Evolutionary conservation across 2,113 vertebrate species (phyloP).

Genomic region (Petaurus breviceps): DNA sequence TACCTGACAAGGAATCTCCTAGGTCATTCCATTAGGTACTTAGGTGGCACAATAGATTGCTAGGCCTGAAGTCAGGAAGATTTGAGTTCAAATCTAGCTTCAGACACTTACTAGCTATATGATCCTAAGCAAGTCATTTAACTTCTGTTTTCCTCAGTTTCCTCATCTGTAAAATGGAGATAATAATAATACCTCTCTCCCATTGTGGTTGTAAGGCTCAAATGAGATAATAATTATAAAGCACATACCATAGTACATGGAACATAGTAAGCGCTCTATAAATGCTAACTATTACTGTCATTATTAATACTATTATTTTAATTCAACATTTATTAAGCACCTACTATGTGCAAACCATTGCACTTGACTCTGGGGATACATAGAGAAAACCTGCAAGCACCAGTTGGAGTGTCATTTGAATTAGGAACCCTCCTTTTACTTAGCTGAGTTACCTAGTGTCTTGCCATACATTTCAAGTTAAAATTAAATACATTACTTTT

Average conservation of each 20-base stretch:
- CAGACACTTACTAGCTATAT: neutral
- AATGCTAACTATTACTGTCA: neutral
- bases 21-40: neutral
- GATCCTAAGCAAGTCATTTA: neutral
- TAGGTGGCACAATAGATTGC: neutral
- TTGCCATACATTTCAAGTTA: conserved; percentile 51
- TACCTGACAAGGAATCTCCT: neutral
- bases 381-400: neutral
- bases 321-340: neutral
- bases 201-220: neutral
- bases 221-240: neutral
- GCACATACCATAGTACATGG: neutral
- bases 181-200: neutral
- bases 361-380: neutral
- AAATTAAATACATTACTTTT: conserved; percentile 75
- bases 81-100: neutral
- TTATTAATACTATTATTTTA: neutral
- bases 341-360: neutral
- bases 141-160: neutral
- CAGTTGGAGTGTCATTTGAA: conserved; percentile 66
- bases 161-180: neutral
- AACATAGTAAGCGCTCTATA: neutral
- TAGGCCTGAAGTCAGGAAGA: neutral
- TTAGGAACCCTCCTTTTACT: conserved; percentile 51
- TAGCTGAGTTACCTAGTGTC: conserved; percentile 60